A percentile compares a stretch with the other conserved stretches of the same genome.
phyloP scores from a whole-genome alignment of 2,888 invertebrate genomes.

The Heliconius cydno region DNA sequence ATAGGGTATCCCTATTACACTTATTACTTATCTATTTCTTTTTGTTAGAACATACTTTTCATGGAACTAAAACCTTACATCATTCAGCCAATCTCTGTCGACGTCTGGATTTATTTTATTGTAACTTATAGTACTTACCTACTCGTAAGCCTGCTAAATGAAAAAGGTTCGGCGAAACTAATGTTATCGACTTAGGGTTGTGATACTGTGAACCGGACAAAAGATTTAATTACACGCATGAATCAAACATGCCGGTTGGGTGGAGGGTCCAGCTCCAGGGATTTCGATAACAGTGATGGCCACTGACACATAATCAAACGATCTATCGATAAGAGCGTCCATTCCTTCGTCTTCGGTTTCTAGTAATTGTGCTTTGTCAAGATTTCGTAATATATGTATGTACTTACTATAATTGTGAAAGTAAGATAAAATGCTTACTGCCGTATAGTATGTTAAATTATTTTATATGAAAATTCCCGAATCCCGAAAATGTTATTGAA shows the following conservation, averaged over 20 bases:
- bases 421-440: not conserved
- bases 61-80: constrained; percentile 53
- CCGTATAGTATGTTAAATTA: too few species aligned
- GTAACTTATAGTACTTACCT: constrained; percentile 53
- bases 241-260: constrained; percentile 72
- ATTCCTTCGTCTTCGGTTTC: constrained; percentile 59
- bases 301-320: constrained; percentile 64
- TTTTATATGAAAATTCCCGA: too few species aligned
- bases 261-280: constrained; percentile 53
- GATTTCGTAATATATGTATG: constrained; percentile 49
- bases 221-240: constrained; percentile 84
- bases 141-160: constrained; percentile 62
- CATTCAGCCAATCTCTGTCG: constrained; percentile 68
- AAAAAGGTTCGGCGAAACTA: constrained; percentile 66
- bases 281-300: constrained; percentile 54
- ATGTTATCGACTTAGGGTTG: constrained; percentile 65
- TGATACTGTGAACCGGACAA: constrained; percentile 70
- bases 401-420: not conserved
- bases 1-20: too few species aligned
- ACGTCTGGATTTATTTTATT: constrained; percentile 63
- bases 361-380: constrained; percentile 66
- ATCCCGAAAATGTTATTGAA: too few species aligned
- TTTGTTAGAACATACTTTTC: not conserved
- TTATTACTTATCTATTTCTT: not conserved
- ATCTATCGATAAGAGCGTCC: constrained; percentile 49